Evolutionary conservation across 2,113 vertebrate genomes (phyloP).

Genomic region (Shinisaurus crocodilurus): DNA sequence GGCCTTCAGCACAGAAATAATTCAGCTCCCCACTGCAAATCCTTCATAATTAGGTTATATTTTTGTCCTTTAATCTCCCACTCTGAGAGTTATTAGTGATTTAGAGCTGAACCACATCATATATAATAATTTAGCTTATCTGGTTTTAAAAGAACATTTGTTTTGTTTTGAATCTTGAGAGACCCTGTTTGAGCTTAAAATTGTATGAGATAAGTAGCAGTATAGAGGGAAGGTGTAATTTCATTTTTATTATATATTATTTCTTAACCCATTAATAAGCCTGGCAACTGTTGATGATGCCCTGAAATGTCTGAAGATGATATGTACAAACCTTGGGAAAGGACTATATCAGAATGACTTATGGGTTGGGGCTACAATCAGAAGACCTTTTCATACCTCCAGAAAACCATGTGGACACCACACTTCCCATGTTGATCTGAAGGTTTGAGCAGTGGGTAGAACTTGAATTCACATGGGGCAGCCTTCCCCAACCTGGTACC

Average conservation of each 20-base stretch:
- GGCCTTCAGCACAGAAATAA: conserved; percentile 59
- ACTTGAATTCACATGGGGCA: neutral
- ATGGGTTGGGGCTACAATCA: neutral
- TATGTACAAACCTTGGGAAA: neutral
- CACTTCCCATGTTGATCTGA: neutral
- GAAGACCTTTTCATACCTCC: neutral
- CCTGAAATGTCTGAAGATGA: neutral
- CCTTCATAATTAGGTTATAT: conserved; percentile 64
- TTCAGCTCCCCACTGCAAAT: conserved; percentile 62
- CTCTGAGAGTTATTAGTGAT: conserved; percentile 62
- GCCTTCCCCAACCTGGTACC: too few relatives aligned
- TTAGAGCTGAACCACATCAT: conserved; percentile 62
- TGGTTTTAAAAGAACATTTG: conserved; percentile 61
- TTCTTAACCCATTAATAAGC: conserved; percentile 32
- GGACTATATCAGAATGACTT: neutral
- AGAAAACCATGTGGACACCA: neutral
- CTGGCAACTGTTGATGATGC: neutral
- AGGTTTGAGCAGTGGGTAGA: neutral
- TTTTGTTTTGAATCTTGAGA: conserved; percentile 62
- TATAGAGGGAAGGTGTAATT: conserved; percentile 18
- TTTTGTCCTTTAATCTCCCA: conserved; percentile 66
- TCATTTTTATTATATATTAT: neutral
- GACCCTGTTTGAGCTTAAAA: conserved; percentile 48
- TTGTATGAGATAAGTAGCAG: conserved; percentile 29
- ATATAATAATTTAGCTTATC: conserved; percentile 70